These are phyloP conservation scores for Hyppa rectilinea DNA, from an alignment of 2,888 invertebrate genomes.

Conservation along the genomic window DNA sequence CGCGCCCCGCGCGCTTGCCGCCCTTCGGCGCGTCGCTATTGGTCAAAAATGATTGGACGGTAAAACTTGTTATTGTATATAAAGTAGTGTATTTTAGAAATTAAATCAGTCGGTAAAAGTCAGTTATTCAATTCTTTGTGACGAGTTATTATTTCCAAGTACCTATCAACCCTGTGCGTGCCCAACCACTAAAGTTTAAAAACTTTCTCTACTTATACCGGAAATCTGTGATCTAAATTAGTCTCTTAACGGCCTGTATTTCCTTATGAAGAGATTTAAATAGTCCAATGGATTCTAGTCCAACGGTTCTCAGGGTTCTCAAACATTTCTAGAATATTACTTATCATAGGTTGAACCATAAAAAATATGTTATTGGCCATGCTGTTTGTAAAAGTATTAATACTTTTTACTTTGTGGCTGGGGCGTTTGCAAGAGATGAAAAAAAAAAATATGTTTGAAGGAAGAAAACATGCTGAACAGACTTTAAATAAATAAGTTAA, in stretches of 20 bases:
- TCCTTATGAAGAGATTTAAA: background rate
- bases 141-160: too few relatives aligned
- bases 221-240: conserved; percentile 31
- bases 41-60: too few relatives aligned
- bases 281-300: background rate
- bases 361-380: background rate
- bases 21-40: too few relatives aligned
- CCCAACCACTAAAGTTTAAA: background rate
- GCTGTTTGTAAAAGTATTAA: background rate
- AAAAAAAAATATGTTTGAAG: too few relatives aligned
- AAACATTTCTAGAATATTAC: background rate
- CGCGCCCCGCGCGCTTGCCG: too few relatives aligned
- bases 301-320: background rate
- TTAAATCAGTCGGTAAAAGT: too few relatives aligned
- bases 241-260: background rate
- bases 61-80: too few relatives aligned
- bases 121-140: too few relatives aligned
- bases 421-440: background rate
- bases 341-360: background rate
- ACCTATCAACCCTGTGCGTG: too few relatives aligned
- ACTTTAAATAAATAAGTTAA: background rate
- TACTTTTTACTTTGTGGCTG: background rate
- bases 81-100: too few relatives aligned
- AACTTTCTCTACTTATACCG: conserved; percentile 21
- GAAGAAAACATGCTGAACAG: background rate